phyloP scores from a whole-genome alignment of 2,797 vertebrate genomes.

The Scarus forsteni region DNA sequence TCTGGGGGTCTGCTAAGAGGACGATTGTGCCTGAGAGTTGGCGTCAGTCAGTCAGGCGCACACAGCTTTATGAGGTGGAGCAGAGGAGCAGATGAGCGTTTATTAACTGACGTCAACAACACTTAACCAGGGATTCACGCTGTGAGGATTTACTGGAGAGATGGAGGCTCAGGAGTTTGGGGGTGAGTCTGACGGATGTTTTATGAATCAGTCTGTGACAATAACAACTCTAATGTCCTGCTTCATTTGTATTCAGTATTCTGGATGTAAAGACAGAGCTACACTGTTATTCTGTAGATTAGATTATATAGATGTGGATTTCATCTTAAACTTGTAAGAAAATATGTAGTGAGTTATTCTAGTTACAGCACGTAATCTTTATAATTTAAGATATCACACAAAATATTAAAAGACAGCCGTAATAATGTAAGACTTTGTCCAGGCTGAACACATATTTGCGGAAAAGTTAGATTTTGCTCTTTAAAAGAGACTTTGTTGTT shows the following conservation, averaged over 20 bases:
- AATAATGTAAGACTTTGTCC: too few relatives aligned
- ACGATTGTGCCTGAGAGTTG: constrained; percentile 15
- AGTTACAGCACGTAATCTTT: too few relatives aligned
- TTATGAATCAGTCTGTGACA: constrained; percentile 1
- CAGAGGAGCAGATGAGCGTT: constrained; percentile 22
- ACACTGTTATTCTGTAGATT: too few relatives aligned
- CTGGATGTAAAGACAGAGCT: neutral
- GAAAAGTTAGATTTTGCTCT: too few relatives aligned
- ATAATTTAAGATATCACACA: too few relatives aligned
- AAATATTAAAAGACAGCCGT: too few relatives aligned
- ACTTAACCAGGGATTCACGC: neutral
- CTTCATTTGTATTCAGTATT: neutral
- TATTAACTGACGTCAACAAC: constrained; percentile 38
- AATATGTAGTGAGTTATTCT: neutral
- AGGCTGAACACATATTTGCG: too few relatives aligned
- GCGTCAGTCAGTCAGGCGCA: constrained; percentile 29
- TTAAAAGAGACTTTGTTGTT: too few relatives aligned
- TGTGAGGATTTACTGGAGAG: constrained; percentile 5
- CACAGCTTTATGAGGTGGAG: constrained; percentile 38
- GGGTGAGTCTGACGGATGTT: neutral
- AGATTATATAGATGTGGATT: neutral
- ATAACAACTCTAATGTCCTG: constrained; percentile 7
- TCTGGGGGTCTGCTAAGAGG: constrained; percentile 3
- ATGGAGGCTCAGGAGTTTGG: constrained; percentile 5
- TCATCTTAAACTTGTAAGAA: neutral